Conservation (phyloP, 2,113 vertebrate species). For the Pampusana beccarii region DNA sequence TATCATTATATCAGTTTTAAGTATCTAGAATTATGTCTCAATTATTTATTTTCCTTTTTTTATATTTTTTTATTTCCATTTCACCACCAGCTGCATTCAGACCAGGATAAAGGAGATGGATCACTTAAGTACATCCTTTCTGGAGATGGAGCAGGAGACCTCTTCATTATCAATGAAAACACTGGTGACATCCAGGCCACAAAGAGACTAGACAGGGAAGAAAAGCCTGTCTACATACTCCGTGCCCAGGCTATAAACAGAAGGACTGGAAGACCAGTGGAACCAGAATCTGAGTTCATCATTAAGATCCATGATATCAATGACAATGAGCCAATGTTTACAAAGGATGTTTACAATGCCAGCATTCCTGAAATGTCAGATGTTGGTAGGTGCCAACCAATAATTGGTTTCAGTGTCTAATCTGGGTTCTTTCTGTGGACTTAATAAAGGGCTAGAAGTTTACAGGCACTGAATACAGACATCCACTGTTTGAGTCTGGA, state of each 20-base stretch:
- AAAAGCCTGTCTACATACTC: constrained; percentile 90
- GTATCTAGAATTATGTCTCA: background rate
- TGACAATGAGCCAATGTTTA: constrained; percentile 95
- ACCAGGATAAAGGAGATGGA: constrained; percentile 90
- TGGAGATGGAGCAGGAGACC: constrained; percentile 92
- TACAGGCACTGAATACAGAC: background rate
- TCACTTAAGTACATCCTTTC: constrained; percentile 92
- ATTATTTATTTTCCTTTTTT: constrained; percentile 34
- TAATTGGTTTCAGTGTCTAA: background rate
- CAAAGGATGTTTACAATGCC: constrained; percentile 87
- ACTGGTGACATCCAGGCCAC: constrained; percentile 97
- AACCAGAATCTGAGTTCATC: constrained; percentile 94
- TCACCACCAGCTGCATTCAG: constrained; percentile 90
- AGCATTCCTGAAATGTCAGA: constrained; percentile 93
- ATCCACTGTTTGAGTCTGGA: background rate
- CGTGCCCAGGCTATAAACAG: constrained; percentile 92
- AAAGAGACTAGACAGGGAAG: constrained; percentile 93
- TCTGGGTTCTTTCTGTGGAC: background rate
- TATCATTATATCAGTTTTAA: background rate
- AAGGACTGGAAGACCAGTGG: constrained; percentile 88
- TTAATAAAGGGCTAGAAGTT: background rate
- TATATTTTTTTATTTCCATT: constrained; percentile 56
- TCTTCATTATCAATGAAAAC: constrained; percentile 96
- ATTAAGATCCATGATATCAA: constrained; percentile 99
- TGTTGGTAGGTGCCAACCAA: constrained; percentile 81